Evolutionary conservation across 2,797 vertebrate genomes (phyloP), one percentile per base, ranked within the genome.

Genomic region (Ctenopoma multispine): DNA sequence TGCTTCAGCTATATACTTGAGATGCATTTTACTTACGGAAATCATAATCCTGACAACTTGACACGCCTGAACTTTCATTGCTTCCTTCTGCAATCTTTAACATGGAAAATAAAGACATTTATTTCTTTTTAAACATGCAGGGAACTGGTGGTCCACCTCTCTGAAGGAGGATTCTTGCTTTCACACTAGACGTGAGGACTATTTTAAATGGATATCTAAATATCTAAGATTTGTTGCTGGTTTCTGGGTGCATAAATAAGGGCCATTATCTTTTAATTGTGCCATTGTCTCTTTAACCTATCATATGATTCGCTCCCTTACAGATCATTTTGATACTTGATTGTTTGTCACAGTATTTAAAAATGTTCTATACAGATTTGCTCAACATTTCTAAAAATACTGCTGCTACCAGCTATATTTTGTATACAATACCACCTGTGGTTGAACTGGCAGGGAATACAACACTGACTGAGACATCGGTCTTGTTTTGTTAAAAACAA

Each of bases 401-500:
- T 47, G 57, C 63, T 61, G 66, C 43, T 24, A 57, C 65, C 69
- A 82, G 78, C 23, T 53, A 47, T 69, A 72, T 87, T 89, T 88
- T 88, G 47, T 89, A 85, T 24, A 58, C 58, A 49, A n/a, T 50
- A 44, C 44, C 44, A 20, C 24, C 53, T 49, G 61, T 66, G 57
- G 47, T 78, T 82, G 82, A 55, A 80, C 63, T 79, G 74, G 43
- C 78, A 74, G 73, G 77, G 71, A 81, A 77, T 48, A 67, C 47
- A 73, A 48, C 51, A 58, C 31, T 54, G 62, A 81, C 68, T 62
- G 60, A 79, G 70, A 64, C n/a, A 65, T 58, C 71, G 49, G 11
- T 77, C 64, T 85, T 81, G 80, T 87, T 92, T 89, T 83, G 76
- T 87, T 83, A 48, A 82, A 82, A 87, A 86, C 56, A 92, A 89